A percentile compares a stretch with the other conserved stretches of the same genome.
Evolutionary conservation across 1,140 invertebrate species (phyloP).

Genomic region (Ceratosolen fusciceps): DNA sequence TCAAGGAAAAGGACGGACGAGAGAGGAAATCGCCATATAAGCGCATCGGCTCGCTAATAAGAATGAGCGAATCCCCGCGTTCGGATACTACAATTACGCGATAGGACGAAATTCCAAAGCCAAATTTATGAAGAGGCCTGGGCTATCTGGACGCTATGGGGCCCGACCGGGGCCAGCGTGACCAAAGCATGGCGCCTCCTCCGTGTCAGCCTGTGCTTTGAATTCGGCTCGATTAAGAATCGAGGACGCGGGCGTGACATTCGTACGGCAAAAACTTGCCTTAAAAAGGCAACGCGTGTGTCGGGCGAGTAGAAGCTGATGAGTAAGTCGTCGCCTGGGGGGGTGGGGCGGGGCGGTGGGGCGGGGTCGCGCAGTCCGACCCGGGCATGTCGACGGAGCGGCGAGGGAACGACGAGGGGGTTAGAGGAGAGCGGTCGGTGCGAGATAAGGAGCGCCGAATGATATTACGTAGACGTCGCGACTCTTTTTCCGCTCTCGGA

Average conservation of each 20-base stretch:
- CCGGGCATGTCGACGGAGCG: no score
- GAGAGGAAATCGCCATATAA: no score
- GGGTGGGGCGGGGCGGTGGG: neutral
- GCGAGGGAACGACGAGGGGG: no score
- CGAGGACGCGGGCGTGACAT: slow-evolving; percentile 25
- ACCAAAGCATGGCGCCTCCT: neutral
- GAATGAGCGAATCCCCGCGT: no score
- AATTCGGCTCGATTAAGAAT: neutral
- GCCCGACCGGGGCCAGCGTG: no score
- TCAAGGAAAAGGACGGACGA: no score
- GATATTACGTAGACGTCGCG: slow-evolving; percentile 3
- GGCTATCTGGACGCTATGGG: no score
- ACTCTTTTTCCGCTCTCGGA: neutral
- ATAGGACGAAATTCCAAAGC: no score
- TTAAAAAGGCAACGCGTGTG: slow-evolving; percentile 37
- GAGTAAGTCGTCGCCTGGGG: slow-evolving; percentile 7
- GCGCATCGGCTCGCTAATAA: no score
- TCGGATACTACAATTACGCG: no score
- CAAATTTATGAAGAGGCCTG: no score
- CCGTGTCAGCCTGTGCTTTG: neutral
- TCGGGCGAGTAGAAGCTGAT: neutral
- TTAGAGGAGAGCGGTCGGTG: neutral
- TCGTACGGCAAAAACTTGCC: slow-evolving; percentile 24
- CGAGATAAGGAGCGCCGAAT: slow-evolving; percentile 14
- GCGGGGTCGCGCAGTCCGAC: no score